Conservation (phyloP, 2,797 vertebrate species). For the Phylloscopus collybita region DNA sequence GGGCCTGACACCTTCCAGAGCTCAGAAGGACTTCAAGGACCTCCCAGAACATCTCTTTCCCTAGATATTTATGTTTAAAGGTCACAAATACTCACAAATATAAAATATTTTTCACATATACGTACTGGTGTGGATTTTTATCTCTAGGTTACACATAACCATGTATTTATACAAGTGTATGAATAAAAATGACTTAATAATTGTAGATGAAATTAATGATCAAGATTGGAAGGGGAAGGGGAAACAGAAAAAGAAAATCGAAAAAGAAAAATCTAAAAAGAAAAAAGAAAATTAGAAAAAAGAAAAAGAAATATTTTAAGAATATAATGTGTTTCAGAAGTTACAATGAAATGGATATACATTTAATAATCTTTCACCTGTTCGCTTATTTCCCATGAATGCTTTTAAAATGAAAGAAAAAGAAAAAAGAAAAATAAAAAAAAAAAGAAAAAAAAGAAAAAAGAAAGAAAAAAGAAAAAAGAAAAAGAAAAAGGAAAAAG, state of each 20-base stretch:
- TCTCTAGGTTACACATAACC: neutral
- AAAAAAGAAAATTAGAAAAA: no score
- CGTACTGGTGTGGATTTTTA: neutral
- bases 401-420: no score
- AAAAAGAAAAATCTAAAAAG: no score
- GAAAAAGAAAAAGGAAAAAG: accelerated
- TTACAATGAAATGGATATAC: no score
- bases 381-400: no score
- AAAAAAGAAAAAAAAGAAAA: no score
- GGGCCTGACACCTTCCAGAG: neutral
- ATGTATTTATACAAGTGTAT: neutral
- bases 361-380: no score
- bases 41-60: neutral
- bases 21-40: neutral
- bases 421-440: neutral
- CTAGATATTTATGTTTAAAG: neutral
- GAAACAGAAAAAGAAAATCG: accelerated
- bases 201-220: neutral
- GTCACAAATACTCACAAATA: neutral
- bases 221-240: neutral
- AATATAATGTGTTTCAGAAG: no score
- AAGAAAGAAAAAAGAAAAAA: no score
- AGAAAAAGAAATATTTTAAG: no score
- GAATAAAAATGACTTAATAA: neutral
- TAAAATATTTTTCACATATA: neutral